Conservation (phyloP, 2,797 vertebrate genomes). For the Gallinago nigripennis region DNA sequence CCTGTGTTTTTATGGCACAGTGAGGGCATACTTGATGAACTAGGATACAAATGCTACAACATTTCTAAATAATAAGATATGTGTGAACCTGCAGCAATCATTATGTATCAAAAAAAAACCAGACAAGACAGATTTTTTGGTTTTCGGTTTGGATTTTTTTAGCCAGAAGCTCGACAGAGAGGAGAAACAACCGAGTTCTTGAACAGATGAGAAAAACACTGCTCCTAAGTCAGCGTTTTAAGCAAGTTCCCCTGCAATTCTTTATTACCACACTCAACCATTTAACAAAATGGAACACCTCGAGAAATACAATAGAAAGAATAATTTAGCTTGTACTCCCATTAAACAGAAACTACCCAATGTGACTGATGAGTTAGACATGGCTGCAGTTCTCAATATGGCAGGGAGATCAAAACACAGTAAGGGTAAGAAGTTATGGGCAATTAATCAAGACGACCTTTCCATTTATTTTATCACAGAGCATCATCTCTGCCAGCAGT, state of each 20-base stretch:
- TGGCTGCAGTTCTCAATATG: background rate
- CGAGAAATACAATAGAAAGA: background rate
- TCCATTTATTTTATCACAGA: background rate
- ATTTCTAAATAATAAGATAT: background rate
- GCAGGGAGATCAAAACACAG: background rate
- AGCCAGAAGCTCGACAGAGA: background rate
- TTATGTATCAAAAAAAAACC: background rate
- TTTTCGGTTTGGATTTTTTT: background rate
- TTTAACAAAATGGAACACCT: background rate
- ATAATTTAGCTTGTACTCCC: background rate
- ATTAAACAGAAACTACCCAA: background rate
- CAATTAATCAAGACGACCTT: background rate
- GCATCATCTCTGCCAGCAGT: background rate
- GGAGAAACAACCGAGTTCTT: background rate
- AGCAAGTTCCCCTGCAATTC: background rate
- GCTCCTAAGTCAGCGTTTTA: background rate
- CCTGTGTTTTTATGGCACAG: background rate
- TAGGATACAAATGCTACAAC: background rate
- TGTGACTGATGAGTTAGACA: rapidly evolving
- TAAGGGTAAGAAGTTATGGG: background rate
- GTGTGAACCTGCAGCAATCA: background rate
- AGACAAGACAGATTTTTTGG: background rate
- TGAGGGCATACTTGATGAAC: background rate
- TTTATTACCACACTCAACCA: background rate
- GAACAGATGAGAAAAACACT: background rate